Evolutionary conservation across 2,888 invertebrate species (phyloP).

Genomic region (Tinea trinotella): DNA sequence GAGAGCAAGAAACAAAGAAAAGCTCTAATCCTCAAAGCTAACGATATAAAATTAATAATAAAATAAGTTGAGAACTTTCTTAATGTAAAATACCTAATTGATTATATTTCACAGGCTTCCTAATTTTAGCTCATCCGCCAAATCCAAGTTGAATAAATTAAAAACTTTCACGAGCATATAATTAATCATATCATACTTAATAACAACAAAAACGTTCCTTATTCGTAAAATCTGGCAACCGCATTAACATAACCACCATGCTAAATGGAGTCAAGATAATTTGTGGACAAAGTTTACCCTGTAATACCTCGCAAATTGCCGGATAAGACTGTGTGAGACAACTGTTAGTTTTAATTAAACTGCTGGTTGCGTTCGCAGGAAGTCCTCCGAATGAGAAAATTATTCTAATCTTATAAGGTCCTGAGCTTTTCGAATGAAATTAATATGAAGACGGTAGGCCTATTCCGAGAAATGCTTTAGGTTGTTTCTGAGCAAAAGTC

Average conservation of each 20-base stretch:
- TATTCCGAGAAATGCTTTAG: not conserved
- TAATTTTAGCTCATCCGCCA: not conserved
- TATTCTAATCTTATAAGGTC: conserved; percentile 70
- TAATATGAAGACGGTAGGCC: conserved; percentile 34
- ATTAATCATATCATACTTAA: conserved; percentile 11
- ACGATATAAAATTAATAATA: not conserved
- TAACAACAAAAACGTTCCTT: conserved; percentile 56
- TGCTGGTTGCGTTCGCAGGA: conserved; percentile 64
- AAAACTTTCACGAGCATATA: not conserved
- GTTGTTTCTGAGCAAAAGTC: too few species aligned
- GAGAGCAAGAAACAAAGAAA: too few species aligned
- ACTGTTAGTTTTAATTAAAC: conserved; percentile 73
- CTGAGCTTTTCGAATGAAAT: conserved; percentile 52
- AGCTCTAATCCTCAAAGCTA: not conserved
- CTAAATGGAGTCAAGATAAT: conserved; percentile 70
- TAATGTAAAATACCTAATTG: not conserved
- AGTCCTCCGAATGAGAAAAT: conserved; percentile 65
- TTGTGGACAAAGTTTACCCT: conserved; percentile 69
- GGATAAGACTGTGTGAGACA: conserved; percentile 72
- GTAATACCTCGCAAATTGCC: conserved; percentile 72
- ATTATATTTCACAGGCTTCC: not conserved
- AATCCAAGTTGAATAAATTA: not conserved
- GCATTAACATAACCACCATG: conserved; percentile 70
- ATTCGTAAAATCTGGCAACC: conserved; percentile 25
- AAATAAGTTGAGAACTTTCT: not conserved